A percentile compares a stretch with the other conserved stretches of the same genome.
Evolutionary conservation across 1,140 invertebrate genomes (phyloP).

Genomic region (Neodiprion pinetum): DNA sequence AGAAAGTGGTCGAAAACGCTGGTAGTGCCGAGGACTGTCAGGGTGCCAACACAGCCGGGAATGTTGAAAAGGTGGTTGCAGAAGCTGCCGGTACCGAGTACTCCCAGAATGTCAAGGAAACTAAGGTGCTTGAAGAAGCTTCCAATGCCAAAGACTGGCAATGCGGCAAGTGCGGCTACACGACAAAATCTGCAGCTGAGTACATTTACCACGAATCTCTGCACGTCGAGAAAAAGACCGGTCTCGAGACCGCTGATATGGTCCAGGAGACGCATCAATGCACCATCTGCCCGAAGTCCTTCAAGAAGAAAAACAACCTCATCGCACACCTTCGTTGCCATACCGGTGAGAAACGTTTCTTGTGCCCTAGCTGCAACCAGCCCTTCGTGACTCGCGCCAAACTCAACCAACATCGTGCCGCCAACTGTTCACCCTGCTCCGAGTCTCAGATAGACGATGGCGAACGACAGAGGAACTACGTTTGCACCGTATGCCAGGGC

Average conservation of each 20-base stretch:
- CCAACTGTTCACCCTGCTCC: constrained; percentile 33
- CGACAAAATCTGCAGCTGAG: constrained; percentile 63
- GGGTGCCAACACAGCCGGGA: not conserved
- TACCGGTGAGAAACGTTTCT: constrained; percentile 80
- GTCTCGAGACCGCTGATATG: constrained; percentile 47
- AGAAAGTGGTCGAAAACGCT: not conserved
- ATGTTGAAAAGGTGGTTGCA: not conserved
- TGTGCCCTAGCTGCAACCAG: constrained; percentile 66
- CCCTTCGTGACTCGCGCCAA: constrained; percentile 73
- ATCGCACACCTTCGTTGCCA: constrained; percentile 74
- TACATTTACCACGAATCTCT: constrained; percentile 71
- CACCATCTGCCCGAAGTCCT: constrained; percentile 72
- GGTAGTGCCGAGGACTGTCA: not conserved
- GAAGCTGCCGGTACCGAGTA: no score
- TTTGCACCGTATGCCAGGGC: constrained; percentile 69
- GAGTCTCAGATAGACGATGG: constrained; percentile 14
- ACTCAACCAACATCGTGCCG: constrained; percentile 50
- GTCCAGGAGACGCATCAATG: constrained; percentile 57
- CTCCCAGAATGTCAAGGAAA: no score
- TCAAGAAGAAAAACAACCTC: constrained; percentile 70
- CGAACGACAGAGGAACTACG: constrained; percentile 41
- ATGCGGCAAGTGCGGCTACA: constrained; percentile 60
- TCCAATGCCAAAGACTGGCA: constrained; percentile 32
- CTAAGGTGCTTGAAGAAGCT: no score
- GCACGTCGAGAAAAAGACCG: constrained; percentile 53